A percentile compares a stretch with the other conserved stretches of the same genome.
Evolutionary conservation across 2,888 invertebrate genomes (phyloP).

Genomic region (Serrognathus titanus): DNA sequence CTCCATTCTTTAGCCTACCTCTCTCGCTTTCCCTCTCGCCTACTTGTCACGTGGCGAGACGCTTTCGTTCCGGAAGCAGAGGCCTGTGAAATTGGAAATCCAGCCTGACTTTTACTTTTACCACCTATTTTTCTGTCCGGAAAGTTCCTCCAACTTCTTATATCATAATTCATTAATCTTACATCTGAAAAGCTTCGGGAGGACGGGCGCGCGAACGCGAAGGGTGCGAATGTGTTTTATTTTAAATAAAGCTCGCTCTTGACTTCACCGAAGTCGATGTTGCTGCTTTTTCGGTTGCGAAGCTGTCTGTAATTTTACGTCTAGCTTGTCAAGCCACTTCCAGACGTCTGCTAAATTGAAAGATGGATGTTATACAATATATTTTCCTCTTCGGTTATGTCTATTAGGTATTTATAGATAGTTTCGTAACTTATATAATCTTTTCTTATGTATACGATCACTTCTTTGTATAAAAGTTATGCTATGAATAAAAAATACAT

Average conservation of each 20-base stretch:
- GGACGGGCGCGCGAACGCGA: no score
- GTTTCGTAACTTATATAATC: no score
- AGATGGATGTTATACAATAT: conserved; percentile 16
- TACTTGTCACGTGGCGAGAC: conserved; percentile 40
- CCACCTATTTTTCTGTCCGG: conserved; percentile 29
- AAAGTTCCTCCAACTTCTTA: no score
- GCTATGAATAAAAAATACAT: no score
- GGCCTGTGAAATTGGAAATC: conserved; percentile 51
- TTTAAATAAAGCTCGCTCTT: not conserved
- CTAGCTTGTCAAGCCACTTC: conserved; percentile 13
- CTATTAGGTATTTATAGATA: no score
- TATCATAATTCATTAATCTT: no score
- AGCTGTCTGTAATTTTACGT: conserved; percentile 16
- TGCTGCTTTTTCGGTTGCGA: not conserved
- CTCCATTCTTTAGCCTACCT: conserved; percentile 15
- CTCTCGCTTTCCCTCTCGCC: conserved; percentile 9
- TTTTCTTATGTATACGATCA: no score
- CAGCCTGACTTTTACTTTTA: conserved; percentile 42
- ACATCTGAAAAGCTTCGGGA: no score
- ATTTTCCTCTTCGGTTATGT: no score
- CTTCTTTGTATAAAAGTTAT: no score
- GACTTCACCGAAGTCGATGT: no score
- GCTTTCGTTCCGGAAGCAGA: conserved; percentile 44
- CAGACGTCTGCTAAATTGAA: conserved; percentile 16
- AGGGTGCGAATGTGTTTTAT: no score